Conservation (phyloP, 2,888 invertebrate species). For the Acanthoscelides obtectus region DNA sequence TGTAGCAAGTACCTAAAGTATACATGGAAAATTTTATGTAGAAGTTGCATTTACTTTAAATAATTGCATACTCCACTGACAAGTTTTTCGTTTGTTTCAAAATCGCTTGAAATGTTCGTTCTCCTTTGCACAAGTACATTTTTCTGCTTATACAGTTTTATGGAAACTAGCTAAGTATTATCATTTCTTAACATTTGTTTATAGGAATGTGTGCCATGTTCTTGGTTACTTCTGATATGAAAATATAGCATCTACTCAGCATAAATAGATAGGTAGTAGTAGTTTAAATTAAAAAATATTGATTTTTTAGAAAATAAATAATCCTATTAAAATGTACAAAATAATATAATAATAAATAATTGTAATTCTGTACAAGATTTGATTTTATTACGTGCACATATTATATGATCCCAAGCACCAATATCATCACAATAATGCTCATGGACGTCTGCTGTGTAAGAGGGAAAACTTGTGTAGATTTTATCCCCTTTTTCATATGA, state of each 20-base stretch:
- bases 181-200: not conserved
- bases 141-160: not conserved
- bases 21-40: too few species aligned
- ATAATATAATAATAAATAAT: not conserved
- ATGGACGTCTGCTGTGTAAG: conserved; percentile 11
- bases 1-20: too few species aligned
- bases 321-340: not conserved
- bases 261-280: not conserved
- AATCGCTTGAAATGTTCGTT: not conserved
- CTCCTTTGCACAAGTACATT: not conserved
- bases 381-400: conserved; percentile 38
- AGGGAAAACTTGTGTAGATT: not conserved
- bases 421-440: conserved; percentile 47
- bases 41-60: too few species aligned
- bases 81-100: not conserved
- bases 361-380: conserved; percentile 10
- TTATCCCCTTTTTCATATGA: not conserved
- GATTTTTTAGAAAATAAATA: not conserved
- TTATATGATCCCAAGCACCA: conserved; percentile 40
- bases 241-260: not conserved
- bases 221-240: not conserved
- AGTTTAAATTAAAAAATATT: not conserved
- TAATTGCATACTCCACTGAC: too few species aligned
- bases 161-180: not conserved
- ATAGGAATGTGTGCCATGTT: not conserved